These are phyloP conservation scores for Neogobius melanostomus DNA, from an alignment of 2,113 vertebrate genomes.

Conservation along the genomic window DNA sequence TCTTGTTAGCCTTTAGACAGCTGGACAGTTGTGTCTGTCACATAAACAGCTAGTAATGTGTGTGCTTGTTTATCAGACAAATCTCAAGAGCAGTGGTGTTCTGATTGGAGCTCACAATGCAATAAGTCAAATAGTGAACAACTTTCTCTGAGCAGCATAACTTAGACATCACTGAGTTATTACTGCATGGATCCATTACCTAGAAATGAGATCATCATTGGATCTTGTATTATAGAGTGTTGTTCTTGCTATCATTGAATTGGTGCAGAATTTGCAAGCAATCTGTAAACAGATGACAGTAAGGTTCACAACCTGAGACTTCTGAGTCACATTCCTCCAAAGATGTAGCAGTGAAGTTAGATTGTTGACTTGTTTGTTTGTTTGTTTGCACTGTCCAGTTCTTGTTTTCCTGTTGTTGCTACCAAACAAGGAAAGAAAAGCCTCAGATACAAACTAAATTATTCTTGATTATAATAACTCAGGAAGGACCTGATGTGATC, in stretches of 20 bases:
- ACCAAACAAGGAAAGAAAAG: slow-evolving; percentile 17
- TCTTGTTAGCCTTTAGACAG: slow-evolving; percentile 12
- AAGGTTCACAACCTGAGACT: slow-evolving; percentile 4
- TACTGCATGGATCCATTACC: slow-evolving; percentile 7
- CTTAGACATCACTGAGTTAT: slow-evolving; percentile 4
- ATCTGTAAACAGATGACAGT: slow-evolving; percentile 9
- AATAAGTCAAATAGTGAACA: neutral
- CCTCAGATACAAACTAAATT: slow-evolving; percentile 25
- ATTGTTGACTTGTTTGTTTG: slow-evolving; percentile 13
- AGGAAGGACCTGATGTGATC: slow-evolving; percentile 43
- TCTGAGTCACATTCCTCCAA: slow-evolving; percentile 5
- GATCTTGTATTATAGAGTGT: neutral
- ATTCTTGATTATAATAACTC: slow-evolving; percentile 19
- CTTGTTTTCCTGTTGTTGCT: neutral
- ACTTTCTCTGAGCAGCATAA: neutral
- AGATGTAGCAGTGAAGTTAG: no score
- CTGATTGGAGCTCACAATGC: slow-evolving; percentile 39
- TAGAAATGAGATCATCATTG: slow-evolving; percentile 33
- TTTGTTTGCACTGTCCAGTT: neutral
- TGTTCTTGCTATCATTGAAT: neutral
- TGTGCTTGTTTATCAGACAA: neutral
- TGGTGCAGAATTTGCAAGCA: neutral
- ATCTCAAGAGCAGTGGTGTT: neutral
- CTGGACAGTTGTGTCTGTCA: neutral
- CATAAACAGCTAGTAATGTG: neutral